Evolutionary conservation across 2,797 vertebrate species (phyloP), one percentile per base, ranked within the genome.

Genomic region (Poeciliopsis paucimaculata): DNA sequence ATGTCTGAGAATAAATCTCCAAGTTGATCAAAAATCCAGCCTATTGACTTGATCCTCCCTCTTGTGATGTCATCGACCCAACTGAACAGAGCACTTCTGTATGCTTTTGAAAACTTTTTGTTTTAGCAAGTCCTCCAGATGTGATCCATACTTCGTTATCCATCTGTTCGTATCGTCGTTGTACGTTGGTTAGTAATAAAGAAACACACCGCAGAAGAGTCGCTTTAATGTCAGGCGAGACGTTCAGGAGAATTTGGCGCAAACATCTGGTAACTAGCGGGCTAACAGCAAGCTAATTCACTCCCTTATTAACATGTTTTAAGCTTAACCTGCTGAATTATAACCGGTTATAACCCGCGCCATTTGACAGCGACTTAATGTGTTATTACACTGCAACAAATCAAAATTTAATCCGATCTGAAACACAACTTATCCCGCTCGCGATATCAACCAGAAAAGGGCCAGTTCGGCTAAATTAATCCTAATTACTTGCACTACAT

Each of bases 231-330:
- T 70, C 39, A 20, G 31, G 34, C 23, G 0, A 28, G 26, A 45
- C 68, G 41, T 28, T 79, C 89, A 90, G 86, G 77, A 89, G 92
- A 85, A 96, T 97, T 97, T 97, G 96, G 97, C 97, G 97, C 96
- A 96, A 96, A 80, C 77, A 81, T 12, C 62, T 28, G 88, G 88
- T 90, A 93, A 88, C 81, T 91, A 93, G 92, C 87, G 23, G n/a
- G 88, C 87, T 93, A 92, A 85, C 79, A 23, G 34, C 79, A 43
- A 28, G 28, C 36, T 36, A n/a, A 55, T 4, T 71, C 76, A 9
- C 36, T n/a, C 34, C 60, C 15, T 36, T 47, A 47, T 13, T 28
- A 4, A 2, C n/a, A 34, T 3, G 5, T 18, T 18, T 13, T 26
- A 20, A 43, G 16, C 41, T 28, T 11, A 13, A 16, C 10, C 34